These are phyloP conservation scores for Odontamblyopus rebecca DNA, from an alignment of 2,797 vertebrate species.

Conservation along the genomic window DNA sequence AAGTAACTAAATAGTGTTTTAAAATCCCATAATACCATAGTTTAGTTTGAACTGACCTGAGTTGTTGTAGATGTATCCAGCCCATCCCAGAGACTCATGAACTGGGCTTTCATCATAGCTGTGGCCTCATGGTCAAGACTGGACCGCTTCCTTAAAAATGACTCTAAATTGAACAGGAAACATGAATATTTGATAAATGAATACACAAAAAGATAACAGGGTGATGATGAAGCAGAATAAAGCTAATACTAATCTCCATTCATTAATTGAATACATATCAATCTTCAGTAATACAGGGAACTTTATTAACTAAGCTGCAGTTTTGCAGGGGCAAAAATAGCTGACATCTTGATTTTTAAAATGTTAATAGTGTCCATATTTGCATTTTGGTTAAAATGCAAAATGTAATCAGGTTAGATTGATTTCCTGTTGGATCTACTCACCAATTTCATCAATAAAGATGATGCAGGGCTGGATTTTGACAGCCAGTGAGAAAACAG, in stretches of 20 bases:
- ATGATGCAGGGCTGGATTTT: constrained; percentile 86
- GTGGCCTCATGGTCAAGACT: constrained; percentile 83
- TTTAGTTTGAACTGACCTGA: constrained; percentile 63
- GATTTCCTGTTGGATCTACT: constrained; percentile 33
- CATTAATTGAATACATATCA: constrained; percentile 8
- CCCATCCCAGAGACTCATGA: constrained; percentile 87
- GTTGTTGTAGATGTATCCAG: constrained; percentile 74
- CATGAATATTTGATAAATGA: no score
- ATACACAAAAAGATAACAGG: no score
- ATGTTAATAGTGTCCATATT: background rate
- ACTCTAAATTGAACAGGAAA: constrained; percentile 63
- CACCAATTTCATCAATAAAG: constrained; percentile 86
- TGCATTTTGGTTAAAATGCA: constrained; percentile 1
- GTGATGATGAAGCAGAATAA: constrained; percentile 15
- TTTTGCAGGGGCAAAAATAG: background rate
- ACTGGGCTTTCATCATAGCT: constrained; percentile 87
- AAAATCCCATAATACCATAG: background rate
- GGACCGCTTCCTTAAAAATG: constrained; percentile 82
- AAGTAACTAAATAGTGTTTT: background rate
- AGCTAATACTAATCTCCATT: background rate
- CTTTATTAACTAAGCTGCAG: background rate
- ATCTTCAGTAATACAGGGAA: background rate
- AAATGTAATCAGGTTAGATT: constrained; percentile 4
- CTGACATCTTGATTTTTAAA: background rate
- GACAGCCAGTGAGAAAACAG: constrained; percentile 81